A percentile compares a stretch with the other conserved stretches of the same genome.
Evolutionary conservation across 2,888 invertebrate species (phyloP).

Genomic region (Tachina fera): DNA sequence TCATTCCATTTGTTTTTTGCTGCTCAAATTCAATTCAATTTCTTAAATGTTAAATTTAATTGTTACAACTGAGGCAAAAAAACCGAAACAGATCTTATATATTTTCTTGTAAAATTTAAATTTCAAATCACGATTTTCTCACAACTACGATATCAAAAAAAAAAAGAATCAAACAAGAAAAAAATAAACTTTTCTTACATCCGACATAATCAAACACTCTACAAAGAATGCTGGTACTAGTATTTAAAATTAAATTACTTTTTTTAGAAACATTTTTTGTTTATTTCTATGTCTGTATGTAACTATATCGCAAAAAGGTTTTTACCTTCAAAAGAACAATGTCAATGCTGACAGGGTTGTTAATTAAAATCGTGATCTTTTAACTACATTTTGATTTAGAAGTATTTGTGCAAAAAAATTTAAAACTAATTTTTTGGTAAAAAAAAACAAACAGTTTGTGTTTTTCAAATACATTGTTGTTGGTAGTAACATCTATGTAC

Average conservation of each 20-base stretch:
- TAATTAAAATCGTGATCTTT: conserved; percentile 71
- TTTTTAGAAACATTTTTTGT: conserved; percentile 14
- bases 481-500: conserved; percentile 1
- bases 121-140: conserved; percentile 70
- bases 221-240: conserved; percentile 3
- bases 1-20: background rate
- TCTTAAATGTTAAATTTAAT: conserved; percentile 69
- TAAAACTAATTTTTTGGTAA: background rate
- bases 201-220: conserved; percentile 1
- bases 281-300: conserved; percentile 6
- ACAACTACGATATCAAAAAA: conserved; percentile 52
- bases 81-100: conserved; percentile 32
- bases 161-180: background rate
- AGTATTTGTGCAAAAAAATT: conserved; percentile 12
- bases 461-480: conserved; percentile 39
- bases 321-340: conserved; percentile 67
- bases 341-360: conserved; percentile 70
- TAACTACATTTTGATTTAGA: conserved; percentile 66
- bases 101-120: conserved; percentile 68
- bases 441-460: background rate
- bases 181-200: background rate
- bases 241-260: conserved; percentile 39
- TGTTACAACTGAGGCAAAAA: conserved; percentile 56
- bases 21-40: conserved; percentile 36
- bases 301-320: conserved; percentile 40